Conservation (phyloP, 2,797 vertebrate genomes). For the Tolypeutes matacus region DNA sequence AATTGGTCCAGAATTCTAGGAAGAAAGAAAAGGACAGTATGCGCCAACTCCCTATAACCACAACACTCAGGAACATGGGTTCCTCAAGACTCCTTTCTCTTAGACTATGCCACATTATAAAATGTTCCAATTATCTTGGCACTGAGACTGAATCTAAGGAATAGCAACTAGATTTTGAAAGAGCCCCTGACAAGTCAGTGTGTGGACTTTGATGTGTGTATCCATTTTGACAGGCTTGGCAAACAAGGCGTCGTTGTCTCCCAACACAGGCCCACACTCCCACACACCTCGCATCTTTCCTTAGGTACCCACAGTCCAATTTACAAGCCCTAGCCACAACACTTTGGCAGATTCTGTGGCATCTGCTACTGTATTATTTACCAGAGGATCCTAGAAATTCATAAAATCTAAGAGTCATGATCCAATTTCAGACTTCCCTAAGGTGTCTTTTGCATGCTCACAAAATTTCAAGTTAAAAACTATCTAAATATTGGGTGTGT, state of each 20-base stretch:
- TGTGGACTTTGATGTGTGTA: neutral
- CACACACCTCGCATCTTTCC: neutral
- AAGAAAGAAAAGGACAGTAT: neutral
- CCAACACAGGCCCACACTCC: neutral
- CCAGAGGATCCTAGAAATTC: neutral
- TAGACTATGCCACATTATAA: neutral
- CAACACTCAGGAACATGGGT: neutral
- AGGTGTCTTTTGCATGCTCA: neutral
- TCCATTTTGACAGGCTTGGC: neutral
- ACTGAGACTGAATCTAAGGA: neutral
- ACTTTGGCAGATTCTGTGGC: neutral
- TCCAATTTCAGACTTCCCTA: neutral
- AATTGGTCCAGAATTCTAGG: neutral
- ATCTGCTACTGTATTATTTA: neutral
- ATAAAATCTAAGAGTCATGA: neutral
- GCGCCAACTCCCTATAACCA: neutral
- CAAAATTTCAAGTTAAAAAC: conserved; percentile 5
- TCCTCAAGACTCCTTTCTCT: neutral
- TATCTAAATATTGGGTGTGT: neutral
- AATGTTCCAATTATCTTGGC: neutral
- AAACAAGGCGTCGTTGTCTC: neutral
- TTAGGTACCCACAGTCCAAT: neutral
- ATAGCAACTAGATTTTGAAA: neutral
- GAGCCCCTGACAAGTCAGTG: neutral
- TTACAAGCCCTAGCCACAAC: neutral